phyloP scores from a whole-genome alignment of 1,140 invertebrate genomes.

The Diuraphis noxia region DNA sequence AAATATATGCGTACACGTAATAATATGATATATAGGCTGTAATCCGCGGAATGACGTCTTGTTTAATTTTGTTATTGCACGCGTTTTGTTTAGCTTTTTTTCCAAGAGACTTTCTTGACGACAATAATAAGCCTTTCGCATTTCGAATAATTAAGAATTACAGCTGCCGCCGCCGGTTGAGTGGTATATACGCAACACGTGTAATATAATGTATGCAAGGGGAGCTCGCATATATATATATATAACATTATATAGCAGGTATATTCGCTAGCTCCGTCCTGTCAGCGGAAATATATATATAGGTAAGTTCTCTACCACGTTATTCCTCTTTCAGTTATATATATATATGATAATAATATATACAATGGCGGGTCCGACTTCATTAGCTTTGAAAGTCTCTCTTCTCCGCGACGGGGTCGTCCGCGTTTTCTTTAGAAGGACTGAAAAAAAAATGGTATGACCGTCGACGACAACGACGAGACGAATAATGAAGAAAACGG shows the following conservation, averaged over 20 bases:
- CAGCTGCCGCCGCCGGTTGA: neutral
- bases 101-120: neutral
- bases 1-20: neutral
- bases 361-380: conserved; percentile 8
- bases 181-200: neutral
- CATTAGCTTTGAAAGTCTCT: conserved; percentile 24
- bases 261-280: neutral
- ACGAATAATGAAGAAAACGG: neutral
- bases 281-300: neutral
- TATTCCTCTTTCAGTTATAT: neutral
- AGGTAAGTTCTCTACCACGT: neutral
- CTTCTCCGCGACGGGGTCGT: neutral
- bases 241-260: neutral
- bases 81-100: neutral
- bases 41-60: conserved; percentile 17
- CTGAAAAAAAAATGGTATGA: neutral
- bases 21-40: neutral
- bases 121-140: conserved; percentile 2
- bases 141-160: conserved; percentile 21
- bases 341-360: neutral
- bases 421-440: neutral
- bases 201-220: neutral
- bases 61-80: neutral
- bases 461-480: neutral
- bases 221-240: neutral